Evolutionary conservation across 2,113 vertebrate species (phyloP), one percentile per base, ranked within the genome.

Genomic region (Gasterosteus nipponicus): DNA sequence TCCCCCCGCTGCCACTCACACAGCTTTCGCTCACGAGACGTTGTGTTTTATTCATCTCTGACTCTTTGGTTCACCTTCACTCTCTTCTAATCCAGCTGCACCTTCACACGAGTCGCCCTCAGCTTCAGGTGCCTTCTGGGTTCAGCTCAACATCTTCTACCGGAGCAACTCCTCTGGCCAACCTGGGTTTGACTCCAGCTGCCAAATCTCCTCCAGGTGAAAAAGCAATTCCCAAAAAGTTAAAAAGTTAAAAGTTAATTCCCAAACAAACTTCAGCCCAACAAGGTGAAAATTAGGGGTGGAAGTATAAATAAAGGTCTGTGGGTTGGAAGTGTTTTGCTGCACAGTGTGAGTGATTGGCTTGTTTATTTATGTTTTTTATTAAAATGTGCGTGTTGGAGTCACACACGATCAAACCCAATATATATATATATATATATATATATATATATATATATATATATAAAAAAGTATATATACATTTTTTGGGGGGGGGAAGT

Each of bases 341-440:
- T 26, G 42, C 57, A 38, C 56, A 53, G 46, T 22, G 3, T 39
- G 44, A 62, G 47, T n/a, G 42, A 6, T 39, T 53, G 26, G 56
- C 3, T 66, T 57, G 35, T 47, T 75, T 47, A 67, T 39, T 75
- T 44, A 47, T 9, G 57, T 38, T 63, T 54, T n/a, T 81, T 26
- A 26, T 26, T 26, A 26, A 26, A 26, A 41, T 58, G 18, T 33
- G 15, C 57, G 51, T 62, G 81, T 57, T 33, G 33, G 33, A 33
- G 33, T 3, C 22, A 26, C 22, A 5, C 3, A 33, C 33, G 33
- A 5, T 33, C 33, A 33, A 33, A 33, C 33, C 33, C 33, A 26
- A 26, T 26, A 26, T 26, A 26, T 1, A 26, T 26, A 26, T 26
- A 26, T 26, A 26, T 26, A 26, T 26, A 26, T 26, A 26, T 26